Conservation (phyloP, 2,888 invertebrate species). For the Sarcophaga carnaria region DNA sequence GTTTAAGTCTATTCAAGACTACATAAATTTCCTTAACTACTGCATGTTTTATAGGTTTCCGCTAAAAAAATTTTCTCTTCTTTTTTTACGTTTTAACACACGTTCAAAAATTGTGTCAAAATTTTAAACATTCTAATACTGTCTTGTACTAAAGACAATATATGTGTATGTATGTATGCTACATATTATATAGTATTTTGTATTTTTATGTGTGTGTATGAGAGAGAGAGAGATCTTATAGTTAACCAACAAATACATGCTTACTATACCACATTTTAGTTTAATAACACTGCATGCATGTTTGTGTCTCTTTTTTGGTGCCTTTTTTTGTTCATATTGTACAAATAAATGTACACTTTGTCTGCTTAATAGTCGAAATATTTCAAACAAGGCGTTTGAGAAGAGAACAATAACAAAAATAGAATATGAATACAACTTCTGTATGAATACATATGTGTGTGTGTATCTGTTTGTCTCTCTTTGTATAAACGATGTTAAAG, state of each 20-base stretch:
- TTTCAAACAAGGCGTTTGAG: constrained; percentile 26
- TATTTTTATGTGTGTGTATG: neutral
- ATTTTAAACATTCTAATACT: constrained; percentile 48
- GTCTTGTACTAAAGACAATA: neutral
- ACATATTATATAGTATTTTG: neutral
- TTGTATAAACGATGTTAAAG: neutral
- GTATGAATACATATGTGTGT: neutral
- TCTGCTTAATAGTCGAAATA: neutral
- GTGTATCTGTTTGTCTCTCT: neutral
- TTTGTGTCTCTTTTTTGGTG: neutral
- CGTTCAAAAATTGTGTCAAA: constrained; percentile 49
- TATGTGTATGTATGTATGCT: neutral
- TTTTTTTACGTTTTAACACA: neutral
- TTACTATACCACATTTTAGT: neutral
- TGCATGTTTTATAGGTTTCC: constrained; percentile 21
- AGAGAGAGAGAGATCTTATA: too few relatives aligned
- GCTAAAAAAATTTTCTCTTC: neutral
- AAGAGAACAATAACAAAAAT: neutral
- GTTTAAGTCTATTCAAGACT: neutral
- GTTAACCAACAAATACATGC: too few relatives aligned
- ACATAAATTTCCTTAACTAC: constrained; percentile 26
- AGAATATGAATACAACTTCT: neutral
- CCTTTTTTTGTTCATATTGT: neutral
- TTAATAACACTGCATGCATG: constrained; percentile 1
- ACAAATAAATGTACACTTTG: neutral